Conservation (phyloP, 2,797 vertebrate species). For the Malurus splendens region DNA sequence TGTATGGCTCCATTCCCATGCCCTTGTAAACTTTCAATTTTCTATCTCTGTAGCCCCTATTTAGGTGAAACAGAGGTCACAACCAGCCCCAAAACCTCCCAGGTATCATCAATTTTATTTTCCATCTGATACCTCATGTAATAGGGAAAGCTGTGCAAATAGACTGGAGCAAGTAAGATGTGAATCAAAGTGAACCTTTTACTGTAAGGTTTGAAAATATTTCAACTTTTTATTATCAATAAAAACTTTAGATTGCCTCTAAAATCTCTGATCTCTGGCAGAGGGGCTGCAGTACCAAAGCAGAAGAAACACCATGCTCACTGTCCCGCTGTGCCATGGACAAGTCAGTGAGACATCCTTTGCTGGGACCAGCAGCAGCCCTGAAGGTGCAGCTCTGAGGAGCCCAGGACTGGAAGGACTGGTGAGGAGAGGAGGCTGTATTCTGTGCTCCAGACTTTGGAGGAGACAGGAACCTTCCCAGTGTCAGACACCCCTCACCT, state of each 20-base stretch:
- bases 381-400: not conserved
- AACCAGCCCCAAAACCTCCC: not conserved
- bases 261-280: not conserved
- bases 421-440: not conserved
- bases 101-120: not conserved
- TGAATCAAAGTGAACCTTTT: not conserved
- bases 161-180: not conserved
- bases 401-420: not conserved
- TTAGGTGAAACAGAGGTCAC: slow-evolving; percentile 26
- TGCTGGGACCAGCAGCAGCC: not conserved
- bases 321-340: not conserved
- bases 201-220: not conserved
- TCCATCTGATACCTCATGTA: not conserved
- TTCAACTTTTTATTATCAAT: not conserved
- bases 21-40: not conserved
- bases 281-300: not conserved
- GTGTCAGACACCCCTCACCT: not conserved
- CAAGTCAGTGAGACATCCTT: not conserved
- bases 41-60: not conserved
- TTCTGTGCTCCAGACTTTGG: not conserved
- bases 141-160: not conserved
- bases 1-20: not conserved
- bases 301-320: not conserved
- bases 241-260: not conserved
- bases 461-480: not conserved